Conservation (phyloP, 2,797 vertebrate genomes). For the Crax fasciolata region DNA sequence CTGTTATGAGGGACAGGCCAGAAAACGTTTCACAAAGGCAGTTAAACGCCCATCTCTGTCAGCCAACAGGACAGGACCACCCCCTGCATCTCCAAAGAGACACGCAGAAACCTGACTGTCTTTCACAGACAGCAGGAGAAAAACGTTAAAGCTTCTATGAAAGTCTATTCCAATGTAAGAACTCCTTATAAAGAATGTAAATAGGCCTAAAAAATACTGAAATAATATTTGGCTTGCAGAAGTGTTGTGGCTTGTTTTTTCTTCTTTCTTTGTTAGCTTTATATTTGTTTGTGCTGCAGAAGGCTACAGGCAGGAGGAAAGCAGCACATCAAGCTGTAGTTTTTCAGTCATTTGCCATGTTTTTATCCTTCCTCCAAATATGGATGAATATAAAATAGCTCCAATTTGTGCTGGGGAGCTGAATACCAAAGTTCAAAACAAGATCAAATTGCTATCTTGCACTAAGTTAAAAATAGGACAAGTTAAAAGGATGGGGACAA, state of each 20-base stretch:
- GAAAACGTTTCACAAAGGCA: background rate
- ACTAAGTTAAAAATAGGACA: slow-evolving; percentile 39
- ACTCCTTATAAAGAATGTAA: background rate
- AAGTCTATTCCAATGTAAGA: background rate
- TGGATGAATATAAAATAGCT: slow-evolving; percentile 15
- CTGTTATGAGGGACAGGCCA: background rate
- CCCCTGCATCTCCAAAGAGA: background rate
- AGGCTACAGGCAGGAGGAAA: background rate
- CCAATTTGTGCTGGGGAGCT: background rate
- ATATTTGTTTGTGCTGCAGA: background rate
- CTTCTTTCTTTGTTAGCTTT: background rate
- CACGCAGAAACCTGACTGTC: background rate
- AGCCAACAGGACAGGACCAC: background rate
- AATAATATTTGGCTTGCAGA: background rate
- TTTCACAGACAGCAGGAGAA: background rate
- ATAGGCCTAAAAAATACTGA: background rate
- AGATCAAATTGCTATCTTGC: slow-evolving; percentile 27
- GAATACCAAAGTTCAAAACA: slow-evolving; percentile 49
- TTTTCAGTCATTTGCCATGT: background rate
- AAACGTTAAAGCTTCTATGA: background rate
- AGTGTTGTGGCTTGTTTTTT: background rate
- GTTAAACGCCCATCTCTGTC: background rate
- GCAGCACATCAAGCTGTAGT: background rate
- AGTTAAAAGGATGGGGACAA: slow-evolving; percentile 36
- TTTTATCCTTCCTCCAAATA: background rate